phyloP scores from a whole-genome alignment of 2,113 vertebrate species.

The Sinosuthora webbiana region DNA sequence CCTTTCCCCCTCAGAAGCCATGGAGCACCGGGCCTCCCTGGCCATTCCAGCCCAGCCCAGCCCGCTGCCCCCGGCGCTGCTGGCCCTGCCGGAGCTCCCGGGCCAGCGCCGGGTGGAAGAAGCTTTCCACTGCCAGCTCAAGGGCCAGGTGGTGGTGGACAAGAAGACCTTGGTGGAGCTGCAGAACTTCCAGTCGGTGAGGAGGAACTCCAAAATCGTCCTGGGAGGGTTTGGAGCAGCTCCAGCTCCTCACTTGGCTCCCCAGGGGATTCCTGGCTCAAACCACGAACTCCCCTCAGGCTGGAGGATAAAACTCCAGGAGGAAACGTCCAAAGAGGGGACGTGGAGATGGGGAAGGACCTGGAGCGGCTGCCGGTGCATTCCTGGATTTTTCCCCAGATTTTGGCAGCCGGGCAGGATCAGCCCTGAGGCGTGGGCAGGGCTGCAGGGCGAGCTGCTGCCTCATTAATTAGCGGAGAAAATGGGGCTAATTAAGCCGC shows the following conservation, averaged over 20 bases:
- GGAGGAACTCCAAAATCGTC: conserved; percentile 34
- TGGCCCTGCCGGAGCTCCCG: conserved; percentile 75
- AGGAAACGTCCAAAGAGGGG: too few relatives aligned
- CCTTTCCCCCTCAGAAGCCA: neutral
- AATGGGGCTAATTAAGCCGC: conserved; percentile 25
- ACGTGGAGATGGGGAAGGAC: neutral
- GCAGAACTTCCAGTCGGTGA: conserved; percentile 93
- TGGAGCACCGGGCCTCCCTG: neutral
- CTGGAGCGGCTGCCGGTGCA: too few relatives aligned
- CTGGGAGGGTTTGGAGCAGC: neutral
- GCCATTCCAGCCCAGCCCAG: accelerated
- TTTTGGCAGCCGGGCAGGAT: conserved; percentile 3
- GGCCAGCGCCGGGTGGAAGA: conserved; percentile 78
- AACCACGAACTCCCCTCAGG: too few relatives aligned
- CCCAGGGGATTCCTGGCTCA: neutral
- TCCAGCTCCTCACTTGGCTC: neutral
- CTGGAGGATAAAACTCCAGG: too few relatives aligned
- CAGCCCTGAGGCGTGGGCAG: neutral
- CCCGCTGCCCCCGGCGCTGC: neutral
- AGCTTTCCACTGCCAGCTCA: conserved; percentile 91
- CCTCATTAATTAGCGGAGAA: conserved; percentile 50
- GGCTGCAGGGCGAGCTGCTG: conserved; percentile 10
- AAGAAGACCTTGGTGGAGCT: conserved; percentile 91
- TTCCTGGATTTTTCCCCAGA: neutral
- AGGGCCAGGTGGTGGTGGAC: conserved; percentile 83